Percentiles rank a stretch among this genome's conserved stretches.
phyloP scores from a whole-genome alignment of 2,113 vertebrate genomes.

The Excalfactoria chinensis region DNA sequence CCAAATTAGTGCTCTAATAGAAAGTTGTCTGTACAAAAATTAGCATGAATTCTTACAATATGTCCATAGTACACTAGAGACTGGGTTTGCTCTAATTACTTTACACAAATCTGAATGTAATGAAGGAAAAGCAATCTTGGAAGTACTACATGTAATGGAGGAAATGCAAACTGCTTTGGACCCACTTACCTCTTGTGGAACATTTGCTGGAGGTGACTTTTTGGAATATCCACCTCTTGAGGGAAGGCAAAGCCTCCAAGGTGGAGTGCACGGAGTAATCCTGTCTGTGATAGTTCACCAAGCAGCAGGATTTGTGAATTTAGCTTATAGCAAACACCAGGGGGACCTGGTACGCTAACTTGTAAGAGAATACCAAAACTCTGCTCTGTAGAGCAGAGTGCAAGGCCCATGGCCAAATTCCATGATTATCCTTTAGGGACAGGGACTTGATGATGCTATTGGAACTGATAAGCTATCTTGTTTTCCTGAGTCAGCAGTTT shows the following conservation, averaged over 20 bases:
- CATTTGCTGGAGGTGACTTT: not conserved
- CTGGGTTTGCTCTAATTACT: not conserved
- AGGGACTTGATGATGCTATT: not conserved
- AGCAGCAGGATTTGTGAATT: not conserved
- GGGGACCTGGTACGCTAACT: not conserved
- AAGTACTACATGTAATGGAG: not conserved
- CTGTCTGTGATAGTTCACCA: not conserved
- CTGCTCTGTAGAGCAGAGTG: not conserved
- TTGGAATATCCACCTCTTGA: not conserved
- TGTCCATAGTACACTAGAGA: not conserved
- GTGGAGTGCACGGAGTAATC: not conserved
- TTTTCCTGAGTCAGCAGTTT: not conserved
- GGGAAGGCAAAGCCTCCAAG: too few relatives aligned
- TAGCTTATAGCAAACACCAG: not conserved
- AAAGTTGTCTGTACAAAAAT: not conserved
- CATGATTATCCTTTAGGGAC: not conserved
- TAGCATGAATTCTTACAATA: not conserved
- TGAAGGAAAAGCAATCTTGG: not conserved
- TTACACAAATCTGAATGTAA: rapidly evolving
- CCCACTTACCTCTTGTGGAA: not conserved
- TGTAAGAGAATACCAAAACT: not conserved
- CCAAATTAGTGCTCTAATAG: not conserved
- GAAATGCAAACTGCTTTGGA: not conserved
- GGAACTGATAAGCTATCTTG: not conserved
- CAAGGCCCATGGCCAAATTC: not conserved